Evolutionary conservation across 2,888 invertebrate species (phyloP), one percentile per base, ranked within the genome.

Genomic region (Andrena minutula): DNA sequence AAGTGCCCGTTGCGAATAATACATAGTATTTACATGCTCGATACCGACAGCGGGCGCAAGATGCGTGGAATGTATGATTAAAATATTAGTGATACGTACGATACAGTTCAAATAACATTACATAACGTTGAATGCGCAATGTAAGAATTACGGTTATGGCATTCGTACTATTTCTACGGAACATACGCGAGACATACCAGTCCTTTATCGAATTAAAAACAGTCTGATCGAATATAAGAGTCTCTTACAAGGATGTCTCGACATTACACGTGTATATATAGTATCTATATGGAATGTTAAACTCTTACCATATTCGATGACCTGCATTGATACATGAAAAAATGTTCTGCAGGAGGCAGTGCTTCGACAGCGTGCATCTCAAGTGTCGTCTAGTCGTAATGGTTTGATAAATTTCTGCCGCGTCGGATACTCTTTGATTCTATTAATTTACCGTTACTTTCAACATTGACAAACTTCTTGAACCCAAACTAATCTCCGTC

Each of bases 301-400:
- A 75, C 82, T 84, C 73, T 83, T 88, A 80, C 61, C 77, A 66
- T 83, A 82, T 66, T 64, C 66, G 66, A 79, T 78, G 68, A 73
- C 71, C 77, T 75, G 79, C 75, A 81, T 78, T 82, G 68, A 64
- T 81, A 78, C 49, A 79, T 72, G 74, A 88, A 86, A 72, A 81
- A 84, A 85, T 84, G 74, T 85, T 85, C 84, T 79, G 84, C 82
- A 87, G 77, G 87, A 87, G 90, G 90, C 90, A 90, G 90, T 90
- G 90, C 83, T 90, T 88, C 78, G 82, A 83, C 75, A 88, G 86
- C 79, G 82, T 88, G 84, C 85, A 81, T 79, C 83, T 63, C 35
- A 41, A 79, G 74, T 81, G 75, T 75, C 64, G 35, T 74, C 64
- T 73, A 73, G 41, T 49, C 30, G 41, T 49, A 49, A 64, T 58